Evolutionary conservation across 2,888 invertebrate genomes (phyloP), one percentile per base, ranked within the genome.

Genomic region (Germaria angustata): DNA sequence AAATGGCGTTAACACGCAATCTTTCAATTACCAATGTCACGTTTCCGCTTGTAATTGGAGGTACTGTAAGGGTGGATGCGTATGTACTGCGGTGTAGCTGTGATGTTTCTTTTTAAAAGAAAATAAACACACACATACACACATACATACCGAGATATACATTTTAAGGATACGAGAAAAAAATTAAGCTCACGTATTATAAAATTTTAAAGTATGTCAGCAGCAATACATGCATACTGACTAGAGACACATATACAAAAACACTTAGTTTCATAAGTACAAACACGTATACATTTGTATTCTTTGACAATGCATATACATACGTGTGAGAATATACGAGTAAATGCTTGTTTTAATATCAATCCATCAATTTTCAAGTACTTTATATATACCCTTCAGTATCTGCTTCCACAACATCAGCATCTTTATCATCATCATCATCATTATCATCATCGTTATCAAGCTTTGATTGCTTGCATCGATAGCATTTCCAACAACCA

Each of bases 1-100:
- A 71, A 76, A 82, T 75, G 71, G 71, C 61, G 82, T 75, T 65
- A 66, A 71, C 66, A 66, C 79, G 69, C 79, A 76, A 79, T 82
- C 75, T 82, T 82, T 82, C 82, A 82, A 82, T 82, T 82, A 79
- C 82, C 66, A 75, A 76, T 71, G 82, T 79, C 82, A 82, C 82
- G 79, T 82, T 73, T 59, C 24, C 46, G 22, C 49, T 44, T 72
- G 34, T 32, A 34, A 66, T 53, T 24, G 9, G 13, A 51, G 15
- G 57, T 44, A 20, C 8, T 9, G 46, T 39, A 32, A 24, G 41
- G 76, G 41, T 49, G 55, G 2, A 63, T 63, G 55, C 13, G 55
- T 51, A 39, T 41, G 20, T 41, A 34, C 3, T 9, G 15, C 15
- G 24, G 44, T 28, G 15, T 22, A 15, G 39, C 7, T 39, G 39